Base-by-base conservation (phyloP, 2,888 invertebrate genomes). In the Chironomus riparius region DNA sequence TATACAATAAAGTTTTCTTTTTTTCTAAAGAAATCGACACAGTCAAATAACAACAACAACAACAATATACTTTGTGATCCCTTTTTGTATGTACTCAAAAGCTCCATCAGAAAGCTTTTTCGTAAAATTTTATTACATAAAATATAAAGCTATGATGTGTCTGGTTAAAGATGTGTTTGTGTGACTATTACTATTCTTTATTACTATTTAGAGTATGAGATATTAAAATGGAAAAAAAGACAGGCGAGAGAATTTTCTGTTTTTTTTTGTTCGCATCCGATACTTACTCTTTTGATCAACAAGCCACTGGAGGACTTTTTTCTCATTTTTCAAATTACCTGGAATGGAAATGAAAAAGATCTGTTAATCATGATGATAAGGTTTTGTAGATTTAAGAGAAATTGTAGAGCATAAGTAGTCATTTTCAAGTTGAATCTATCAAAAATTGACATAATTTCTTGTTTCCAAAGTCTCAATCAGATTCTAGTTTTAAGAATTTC, bases 261-360 rank as follows among this genome's bases (percentile, higher is more conserved):
- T 28, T 28, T 1, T 10, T 65, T 65, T 74, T 48, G 61, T 24
- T 74, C 74, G 74, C 38, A 74, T 74, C n/a, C 48, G 10, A 5
- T 65, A 89, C 94, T 94, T 94, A 94, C 94, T 94, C 93, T 94
- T 94, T 89, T 95, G 94, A 88, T 93, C 91, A 88, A 94, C 88
- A 87, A 95, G 92, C 95, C 95, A 95, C 89, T 93, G 92, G 88
- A 95, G 91, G 88, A 95, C 94, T 89, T 92, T 93, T 87, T 93
- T 92, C 90, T 95, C 94, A 85, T 93, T 92, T 89, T 90, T 93
- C 89, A 95, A 93, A 90, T 94, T 91, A 89, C 94, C 94, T 94
- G 91, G 82, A 85, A 80, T 79, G 82, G 83, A 80, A 69, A 74
- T n/a, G n/a, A 71, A 74, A 70, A 28, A 28, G 1, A 28, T 24